These are phyloP conservation scores for Enteromius treurensis DNA, from an alignment of 2,797 vertebrate genomes.

Conservation along the genomic window DNA sequence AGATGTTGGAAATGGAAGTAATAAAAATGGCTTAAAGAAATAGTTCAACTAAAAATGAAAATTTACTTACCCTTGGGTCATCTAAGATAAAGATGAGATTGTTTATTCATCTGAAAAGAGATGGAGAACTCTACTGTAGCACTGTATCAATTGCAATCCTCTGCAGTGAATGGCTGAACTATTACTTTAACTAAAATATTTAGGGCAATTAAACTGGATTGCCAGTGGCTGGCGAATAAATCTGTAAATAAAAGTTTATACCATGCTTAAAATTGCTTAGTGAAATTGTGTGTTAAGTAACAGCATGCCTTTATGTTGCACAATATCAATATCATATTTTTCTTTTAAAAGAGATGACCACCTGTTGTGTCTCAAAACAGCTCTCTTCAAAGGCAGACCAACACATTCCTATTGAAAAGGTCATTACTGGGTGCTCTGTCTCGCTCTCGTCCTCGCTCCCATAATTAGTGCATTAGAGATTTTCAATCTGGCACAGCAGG, in stretches of 20 bases:
- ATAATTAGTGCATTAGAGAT: conserved; percentile 58
- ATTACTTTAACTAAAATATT: background rate
- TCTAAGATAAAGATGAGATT: background rate
- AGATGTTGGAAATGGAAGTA: background rate
- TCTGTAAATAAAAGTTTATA: background rate
- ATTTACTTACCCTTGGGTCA: background rate
- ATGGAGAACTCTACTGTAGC: background rate
- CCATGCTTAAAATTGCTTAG: background rate
- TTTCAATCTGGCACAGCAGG: conserved; percentile 61
- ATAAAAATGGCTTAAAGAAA: background rate
- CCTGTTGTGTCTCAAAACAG: conserved; percentile 51
- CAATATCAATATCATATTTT: background rate
- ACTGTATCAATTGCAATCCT: background rate
- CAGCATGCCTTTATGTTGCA: background rate
- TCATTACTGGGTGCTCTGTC: conserved; percentile 42
- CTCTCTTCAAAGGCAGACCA: conserved; percentile 42
- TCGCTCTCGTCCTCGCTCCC: background rate
- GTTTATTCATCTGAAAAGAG: background rate
- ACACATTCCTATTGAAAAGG: conserved; percentile 47
- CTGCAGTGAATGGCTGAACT: background rate
- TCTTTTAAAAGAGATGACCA: conserved; percentile 25
- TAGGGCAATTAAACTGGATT: background rate
- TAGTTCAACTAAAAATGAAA: background rate
- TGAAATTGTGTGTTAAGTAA: background rate
- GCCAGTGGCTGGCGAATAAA: background rate